Evolutionary conservation across 2,888 invertebrate genomes (phyloP).

Genomic region (Belgica antarctica): DNA sequence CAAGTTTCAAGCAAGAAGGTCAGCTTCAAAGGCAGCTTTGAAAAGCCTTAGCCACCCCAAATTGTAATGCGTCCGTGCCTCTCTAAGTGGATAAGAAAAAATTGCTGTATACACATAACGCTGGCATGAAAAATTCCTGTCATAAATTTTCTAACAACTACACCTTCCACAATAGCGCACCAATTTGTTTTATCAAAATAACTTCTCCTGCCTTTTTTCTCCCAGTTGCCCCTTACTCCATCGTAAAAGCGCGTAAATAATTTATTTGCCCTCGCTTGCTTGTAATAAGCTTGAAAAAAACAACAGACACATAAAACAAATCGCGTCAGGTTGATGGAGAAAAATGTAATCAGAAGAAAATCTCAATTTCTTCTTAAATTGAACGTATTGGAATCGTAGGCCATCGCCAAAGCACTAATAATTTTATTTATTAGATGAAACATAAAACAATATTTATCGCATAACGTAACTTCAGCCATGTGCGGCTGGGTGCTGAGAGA

Average conservation of each 20-base stretch:
- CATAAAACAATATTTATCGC: slow-evolving; percentile 34
- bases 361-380: background rate
- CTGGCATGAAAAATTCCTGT: slow-evolving; percentile 34
- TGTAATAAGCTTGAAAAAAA: slow-evolving; percentile 4
- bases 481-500: slow-evolving; percentile 1
- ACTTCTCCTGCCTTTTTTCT: slow-evolving; percentile 1
- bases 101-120: slow-evolving; percentile 30
- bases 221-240: background rate
- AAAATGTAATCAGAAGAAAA: slow-evolving; percentile 2
- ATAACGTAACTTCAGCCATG: too few relatives aligned
- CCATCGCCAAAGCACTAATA: slow-evolving; percentile 20
- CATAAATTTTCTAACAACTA: slow-evolving; percentile 41
- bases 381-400: background rate
- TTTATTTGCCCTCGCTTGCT: slow-evolving; percentile 14
- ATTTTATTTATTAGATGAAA: slow-evolving; percentile 35
- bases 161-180: slow-evolving; percentile 20
- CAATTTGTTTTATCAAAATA: slow-evolving; percentile 41
- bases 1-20: too few relatives aligned
- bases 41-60: too few relatives aligned
- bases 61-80: slow-evolving; percentile 5
- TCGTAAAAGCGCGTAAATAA: slow-evolving; percentile 34
- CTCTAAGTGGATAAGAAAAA: slow-evolving; percentile 29
- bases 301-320: slow-evolving; percentile 4
- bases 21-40: too few relatives aligned
- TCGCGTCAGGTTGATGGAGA: background rate